Base-by-base conservation (phyloP, 2,888 invertebrate species). In the Iselma pallidipennis region DNA sequence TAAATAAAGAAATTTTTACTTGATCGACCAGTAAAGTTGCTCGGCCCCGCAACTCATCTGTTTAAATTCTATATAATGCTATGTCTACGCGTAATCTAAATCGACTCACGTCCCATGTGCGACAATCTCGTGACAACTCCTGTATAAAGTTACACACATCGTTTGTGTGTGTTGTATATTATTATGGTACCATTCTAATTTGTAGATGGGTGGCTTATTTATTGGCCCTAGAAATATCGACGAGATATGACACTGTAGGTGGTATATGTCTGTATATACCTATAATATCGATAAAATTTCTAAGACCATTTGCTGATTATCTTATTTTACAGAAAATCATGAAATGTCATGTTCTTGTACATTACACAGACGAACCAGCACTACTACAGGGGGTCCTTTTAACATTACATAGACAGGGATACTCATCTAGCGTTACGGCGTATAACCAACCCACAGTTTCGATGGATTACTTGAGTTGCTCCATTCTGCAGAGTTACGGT, bases 51-150 rank as follows among this genome's bases (percentile, higher is more conserved):
- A 42, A 19, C 21, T 42, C 21, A 42, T 42, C 19, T 19, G 19
- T 42, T 5, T 19, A 9, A 7, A 16, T 37, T 37, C 16, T n/a
- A 37, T 37, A 19, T 7, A 37, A 16, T 16, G 37, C 16, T 5
- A 42, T 42, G 42, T 21, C 9, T 42, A 42, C 42, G 21, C 3
- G 42, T 42, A 42, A 42, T 42, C 42, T 21, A 42, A 42, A 42
- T 42, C 42, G 42, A 42, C 42, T 42, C 19, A 42, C 21, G 6
- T 42, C 21, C 19, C 21, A 42, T 19, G 19, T 19, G 42, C 42
- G 21, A 42, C 42, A 42, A 42, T 42, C 42, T 42, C 21, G 42
- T 42, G 42, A 42, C 42, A 42, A 42, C 42, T 42, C 42, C 42
- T 42, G 42, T 16, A 42, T 42, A 42, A 42, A 21, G 21, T 42